phyloP scores from a whole-genome alignment of 2,888 invertebrate genomes.

The Neoitamus cyanurus region DNA sequence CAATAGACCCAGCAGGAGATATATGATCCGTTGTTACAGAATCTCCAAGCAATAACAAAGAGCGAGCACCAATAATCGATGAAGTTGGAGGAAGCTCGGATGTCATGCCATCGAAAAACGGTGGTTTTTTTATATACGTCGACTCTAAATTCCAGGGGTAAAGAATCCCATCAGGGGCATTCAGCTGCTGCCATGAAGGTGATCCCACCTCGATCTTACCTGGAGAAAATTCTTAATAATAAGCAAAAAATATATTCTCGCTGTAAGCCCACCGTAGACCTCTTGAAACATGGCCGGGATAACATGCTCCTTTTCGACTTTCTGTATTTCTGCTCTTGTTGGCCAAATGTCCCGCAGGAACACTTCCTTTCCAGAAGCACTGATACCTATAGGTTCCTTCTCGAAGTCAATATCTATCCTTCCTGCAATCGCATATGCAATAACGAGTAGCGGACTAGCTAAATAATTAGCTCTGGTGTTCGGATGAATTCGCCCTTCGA shows the following conservation, averaged over 20 bases:
- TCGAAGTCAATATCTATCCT: conserved; percentile 96
- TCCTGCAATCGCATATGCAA: conserved; percentile 97
- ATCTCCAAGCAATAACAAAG: conserved; percentile 89
- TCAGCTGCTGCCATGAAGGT: conserved; percentile 83
- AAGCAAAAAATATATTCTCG: neutral
- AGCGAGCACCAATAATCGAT: conserved; percentile 79
- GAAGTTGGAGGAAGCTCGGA: conserved; percentile 69
- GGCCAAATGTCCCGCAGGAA: conserved; percentile 97
- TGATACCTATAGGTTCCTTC: conserved; percentile 79
- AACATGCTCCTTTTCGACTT: conserved; percentile 86
- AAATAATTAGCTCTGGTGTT: conserved; percentile 97
- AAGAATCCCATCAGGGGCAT: conserved; percentile 82
- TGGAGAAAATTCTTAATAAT: conserved; percentile 47
- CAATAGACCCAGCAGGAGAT: conserved; percentile 97
- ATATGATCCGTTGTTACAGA: conserved; percentile 99
- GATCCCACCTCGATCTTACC: conserved; percentile 89
- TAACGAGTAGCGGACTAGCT: conserved; percentile 96
- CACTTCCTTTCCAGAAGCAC: conserved; percentile 78
- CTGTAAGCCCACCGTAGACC: conserved; percentile 66
- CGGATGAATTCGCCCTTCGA: conserved; percentile 98
- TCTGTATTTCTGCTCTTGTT: conserved; percentile 86
- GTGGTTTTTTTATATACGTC: conserved; percentile 96
- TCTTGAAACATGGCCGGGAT: conserved; percentile 97
- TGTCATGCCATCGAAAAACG: conserved; percentile 91
- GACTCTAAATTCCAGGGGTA: conserved; percentile 93